These are phyloP conservation scores for Thymallus thymallus DNA, from an alignment of 2,113 vertebrate genomes.

Conservation along the genomic window DNA sequence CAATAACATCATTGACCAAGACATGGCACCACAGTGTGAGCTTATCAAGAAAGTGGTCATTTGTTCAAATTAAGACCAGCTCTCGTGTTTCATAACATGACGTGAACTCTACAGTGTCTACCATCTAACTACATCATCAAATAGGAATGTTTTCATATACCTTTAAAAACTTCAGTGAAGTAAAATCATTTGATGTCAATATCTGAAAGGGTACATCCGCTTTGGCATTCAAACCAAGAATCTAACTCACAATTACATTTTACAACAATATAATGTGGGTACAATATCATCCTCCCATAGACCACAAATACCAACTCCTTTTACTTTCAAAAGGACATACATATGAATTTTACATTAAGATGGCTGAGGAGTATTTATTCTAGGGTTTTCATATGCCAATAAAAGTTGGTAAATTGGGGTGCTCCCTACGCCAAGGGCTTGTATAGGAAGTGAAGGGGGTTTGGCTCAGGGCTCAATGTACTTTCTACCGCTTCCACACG, in stretches of 20 bases:
- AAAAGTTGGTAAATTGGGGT: constrained; percentile 43
- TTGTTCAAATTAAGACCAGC: constrained; percentile 54
- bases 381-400: constrained; percentile 47
- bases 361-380: constrained; percentile 40
- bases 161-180: too few relatives aligned
- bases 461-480: constrained; percentile 35
- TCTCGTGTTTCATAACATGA: constrained; percentile 37
- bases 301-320: constrained; percentile 24
- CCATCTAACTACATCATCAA: neutral
- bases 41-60: constrained; percentile 60
- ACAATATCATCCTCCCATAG: constrained; percentile 29
- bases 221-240: constrained; percentile 29
- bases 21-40: constrained; percentile 53
- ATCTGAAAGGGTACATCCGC: constrained; percentile 28
- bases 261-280: constrained; percentile 17
- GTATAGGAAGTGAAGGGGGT: constrained; percentile 45
- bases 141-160: too few relatives aligned
- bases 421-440: constrained; percentile 8
- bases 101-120: neutral
- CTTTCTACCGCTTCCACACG: constrained; percentile 33
- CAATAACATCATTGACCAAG: constrained; percentile 71
- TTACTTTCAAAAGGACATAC: constrained; percentile 7
- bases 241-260: constrained; percentile 20
- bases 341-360: constrained; percentile 49
- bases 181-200: constrained; percentile 18